A percentile compares a stretch with the other conserved stretches of the same genome.
Evolutionary conservation across 1,140 invertebrate genomes (phyloP).

Genomic region (Druon quercuslanigerum): DNA sequence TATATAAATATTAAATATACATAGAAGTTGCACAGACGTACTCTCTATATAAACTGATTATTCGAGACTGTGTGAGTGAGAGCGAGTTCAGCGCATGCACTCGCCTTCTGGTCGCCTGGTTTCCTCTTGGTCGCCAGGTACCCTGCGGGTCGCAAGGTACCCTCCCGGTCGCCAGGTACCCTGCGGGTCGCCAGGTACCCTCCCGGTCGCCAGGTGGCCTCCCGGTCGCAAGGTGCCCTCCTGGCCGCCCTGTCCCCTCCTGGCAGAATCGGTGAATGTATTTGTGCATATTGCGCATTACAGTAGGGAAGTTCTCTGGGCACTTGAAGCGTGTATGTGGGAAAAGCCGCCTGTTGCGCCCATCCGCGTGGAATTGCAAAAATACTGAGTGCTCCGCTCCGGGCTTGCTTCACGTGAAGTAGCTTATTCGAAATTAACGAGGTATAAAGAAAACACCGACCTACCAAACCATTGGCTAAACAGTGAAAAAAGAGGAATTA

Average conservation of each 20-base stretch:
- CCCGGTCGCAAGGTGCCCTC: too few relatives aligned
- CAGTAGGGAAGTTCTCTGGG: conserved; percentile 45
- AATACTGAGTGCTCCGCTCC: conserved; percentile 60
- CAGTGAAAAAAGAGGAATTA: too few relatives aligned
- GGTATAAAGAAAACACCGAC: conserved; percentile 62
- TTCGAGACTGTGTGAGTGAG: conserved; percentile 43
- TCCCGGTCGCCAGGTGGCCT: too few relatives aligned
- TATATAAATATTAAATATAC: conserved; percentile 49
- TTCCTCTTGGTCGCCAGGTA: too few relatives aligned
- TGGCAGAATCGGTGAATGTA: conserved; percentile 10
- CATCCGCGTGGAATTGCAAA: conserved; percentile 66
- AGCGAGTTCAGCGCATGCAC: neutral
- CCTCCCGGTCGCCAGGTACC: too few relatives aligned
- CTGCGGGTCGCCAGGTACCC: too few relatives aligned
- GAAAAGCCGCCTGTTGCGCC: conserved; percentile 68
- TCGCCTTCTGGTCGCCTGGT: neutral
- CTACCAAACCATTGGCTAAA: conserved; percentile 31
- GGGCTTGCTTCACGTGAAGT: conserved; percentile 51
- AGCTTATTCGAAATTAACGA: conserved; percentile 62
- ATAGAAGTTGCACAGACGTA: conserved; percentile 40
- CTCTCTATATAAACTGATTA: conserved; percentile 36
- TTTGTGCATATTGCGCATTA: conserved; percentile 36
- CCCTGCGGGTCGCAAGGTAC: too few relatives aligned
- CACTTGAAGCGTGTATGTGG: conserved; percentile 61
- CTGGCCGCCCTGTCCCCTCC: too few relatives aligned